Percentiles rank a stretch among this genome's conserved stretches.
phyloP scores from a whole-genome alignment of 2,797 vertebrate species.

The Melanotaenia trifasciata region DNA sequence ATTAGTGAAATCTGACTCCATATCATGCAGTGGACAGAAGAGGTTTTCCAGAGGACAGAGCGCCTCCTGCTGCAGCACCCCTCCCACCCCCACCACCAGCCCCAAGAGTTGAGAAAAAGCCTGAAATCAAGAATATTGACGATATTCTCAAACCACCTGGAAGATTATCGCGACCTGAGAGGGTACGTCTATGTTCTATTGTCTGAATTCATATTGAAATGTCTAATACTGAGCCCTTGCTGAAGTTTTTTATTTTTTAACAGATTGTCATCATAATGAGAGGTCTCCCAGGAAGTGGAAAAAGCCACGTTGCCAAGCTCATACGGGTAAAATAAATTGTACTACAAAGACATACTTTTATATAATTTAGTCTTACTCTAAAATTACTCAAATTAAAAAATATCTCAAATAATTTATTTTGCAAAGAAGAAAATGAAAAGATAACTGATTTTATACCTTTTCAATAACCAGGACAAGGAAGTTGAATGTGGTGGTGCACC shows the following conservation, averaged over 20 bases:
- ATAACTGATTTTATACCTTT: not conserved
- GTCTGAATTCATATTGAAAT: not conserved
- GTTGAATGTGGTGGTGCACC: conserved; percentile 97
- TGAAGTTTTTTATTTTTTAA: conserved; percentile 20
- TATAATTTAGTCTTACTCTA: not conserved
- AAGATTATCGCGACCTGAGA: conserved; percentile 91
- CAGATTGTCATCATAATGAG: conserved; percentile 99
- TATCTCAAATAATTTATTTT: not conserved
- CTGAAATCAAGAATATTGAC: conserved; percentile 96
- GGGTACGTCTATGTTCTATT: conserved; percentile 78
- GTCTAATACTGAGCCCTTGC: conserved; percentile 11
- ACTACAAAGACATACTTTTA: not conserved
- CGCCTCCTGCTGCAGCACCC: conserved; percentile 82
- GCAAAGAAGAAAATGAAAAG: not conserved
- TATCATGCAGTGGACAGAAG: conserved; percentile 88
- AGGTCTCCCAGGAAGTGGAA: conserved; percentile 96
- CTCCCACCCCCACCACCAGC: conserved; percentile 84
- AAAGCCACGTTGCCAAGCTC: conserved; percentile 97
- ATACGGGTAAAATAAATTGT: conserved; percentile 88
- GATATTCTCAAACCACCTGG: conserved; percentile 96
- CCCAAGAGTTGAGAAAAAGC: conserved; percentile 92
- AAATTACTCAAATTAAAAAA: not conserved
- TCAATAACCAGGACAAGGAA: conserved; percentile 91
- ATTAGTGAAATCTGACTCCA: conserved; percentile 19
- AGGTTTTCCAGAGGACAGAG: conserved; percentile 91